Conservation (phyloP, 2,888 invertebrate species). For the Euspilapteryx auroguttella region DNA sequence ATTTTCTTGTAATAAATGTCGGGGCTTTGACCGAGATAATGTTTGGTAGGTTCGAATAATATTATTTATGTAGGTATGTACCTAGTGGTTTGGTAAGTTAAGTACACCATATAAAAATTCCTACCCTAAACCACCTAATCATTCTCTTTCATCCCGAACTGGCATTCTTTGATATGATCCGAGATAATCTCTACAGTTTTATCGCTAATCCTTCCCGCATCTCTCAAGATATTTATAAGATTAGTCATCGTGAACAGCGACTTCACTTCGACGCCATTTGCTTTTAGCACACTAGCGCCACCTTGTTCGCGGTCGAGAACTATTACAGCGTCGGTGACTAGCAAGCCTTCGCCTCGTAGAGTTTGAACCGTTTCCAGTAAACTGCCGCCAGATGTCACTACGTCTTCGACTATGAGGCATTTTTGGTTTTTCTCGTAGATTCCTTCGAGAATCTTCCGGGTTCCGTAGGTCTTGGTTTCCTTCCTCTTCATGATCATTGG, state of each 20-base stretch:
- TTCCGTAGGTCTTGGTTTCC: constrained; percentile 93
- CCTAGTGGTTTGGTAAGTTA: no score
- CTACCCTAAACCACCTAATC: no score
- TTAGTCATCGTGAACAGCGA: constrained; percentile 69
- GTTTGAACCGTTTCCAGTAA: constrained; percentile 85
- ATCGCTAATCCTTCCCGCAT: constrained; percentile 64
- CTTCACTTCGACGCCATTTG: constrained; percentile 70
- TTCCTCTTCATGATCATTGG: constrained; percentile 93
- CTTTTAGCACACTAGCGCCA: constrained; percentile 71
- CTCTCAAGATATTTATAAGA: constrained; percentile 64
- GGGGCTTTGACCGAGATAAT: no score
- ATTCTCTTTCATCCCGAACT: constrained; percentile 23
- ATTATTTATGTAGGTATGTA: no score
- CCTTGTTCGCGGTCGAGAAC: constrained; percentile 95
- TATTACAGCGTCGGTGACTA: constrained; percentile 80
- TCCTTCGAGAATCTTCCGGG: constrained; percentile 93
- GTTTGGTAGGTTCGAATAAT: no score
- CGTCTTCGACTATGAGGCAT: constrained; percentile 93
- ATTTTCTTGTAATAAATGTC: no score
- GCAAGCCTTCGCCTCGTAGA: constrained; percentile 63
- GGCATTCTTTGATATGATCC: constrained; percentile 38
- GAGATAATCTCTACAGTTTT: constrained; percentile 35
- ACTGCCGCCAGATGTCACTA: constrained; percentile 90
- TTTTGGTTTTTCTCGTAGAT: constrained; percentile 64
- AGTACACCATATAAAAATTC: no score